Evolutionary conservation across 2,113 vertebrate species (phyloP), one percentile per base, ranked within the genome.

Genomic region (Prionailurus bengalensis): DNA sequence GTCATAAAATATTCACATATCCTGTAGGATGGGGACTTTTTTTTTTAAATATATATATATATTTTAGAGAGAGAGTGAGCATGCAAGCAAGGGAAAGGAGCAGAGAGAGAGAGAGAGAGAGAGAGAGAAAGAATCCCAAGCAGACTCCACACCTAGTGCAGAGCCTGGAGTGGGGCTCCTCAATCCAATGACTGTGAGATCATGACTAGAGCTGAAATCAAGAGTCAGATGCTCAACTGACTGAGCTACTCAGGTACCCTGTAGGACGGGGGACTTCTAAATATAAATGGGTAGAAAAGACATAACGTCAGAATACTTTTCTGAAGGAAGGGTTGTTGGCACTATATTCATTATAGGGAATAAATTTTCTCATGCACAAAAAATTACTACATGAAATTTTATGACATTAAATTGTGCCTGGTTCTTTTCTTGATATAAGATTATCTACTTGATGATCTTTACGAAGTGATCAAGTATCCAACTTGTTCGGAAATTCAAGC

Each of bases 321-420:
- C 31, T 53, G 79, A 79, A 71, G 31, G 31, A 88, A 74, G 51
- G 36, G 10, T 36, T 76, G 48, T 29, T 42, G 73, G 45, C 15
- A 71, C 16, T 71, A 45, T 66, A 65, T 27, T 65, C 48, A 81
- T 16, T 45, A 76, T 9, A 53, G 7, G 5, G 48, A 66, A 91
- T 79, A n/a, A 45, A 25, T 61, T 91, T 92, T 39, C 31, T 48
- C 78, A 82, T 58, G 29, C 53, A 90, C 95, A 95, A 14, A 89
- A 63, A 45, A 39, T 36, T 23, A 80, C n/a, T 85, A 58, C 19
- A 76, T 79, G 76, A 71, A 93, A 36, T 93, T 53, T 81, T 74
- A 91, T 42, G 48, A 48, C 15, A 74, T 61, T 66, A 86, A 89
- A 73, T 78, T 83, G 45, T 80, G 31, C 45, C n/a, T 70, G 83